These are phyloP conservation scores for Montifringilla adamsi DNA, from an alignment of 2,113 vertebrate species.

Conservation along the genomic window DNA sequence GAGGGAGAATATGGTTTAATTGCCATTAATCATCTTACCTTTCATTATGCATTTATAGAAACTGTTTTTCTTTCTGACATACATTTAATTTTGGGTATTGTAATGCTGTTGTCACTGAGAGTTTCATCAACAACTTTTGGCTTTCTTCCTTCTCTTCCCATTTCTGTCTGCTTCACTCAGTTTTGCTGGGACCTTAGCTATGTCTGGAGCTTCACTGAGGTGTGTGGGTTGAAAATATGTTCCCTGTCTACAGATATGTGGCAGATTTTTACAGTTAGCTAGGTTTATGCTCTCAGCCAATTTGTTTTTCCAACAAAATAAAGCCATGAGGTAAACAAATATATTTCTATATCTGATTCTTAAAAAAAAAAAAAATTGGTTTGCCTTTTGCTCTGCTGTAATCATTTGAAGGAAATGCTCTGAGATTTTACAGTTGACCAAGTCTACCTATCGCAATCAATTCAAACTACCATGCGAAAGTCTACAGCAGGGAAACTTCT, in stretches of 20 bases:
- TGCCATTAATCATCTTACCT: conserved; percentile 40
- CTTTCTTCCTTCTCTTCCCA: background rate
- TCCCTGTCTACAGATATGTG: background rate
- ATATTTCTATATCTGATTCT: background rate
- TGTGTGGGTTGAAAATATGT: background rate
- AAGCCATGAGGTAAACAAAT: background rate
- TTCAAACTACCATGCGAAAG: background rate
- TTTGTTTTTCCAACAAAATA: background rate
- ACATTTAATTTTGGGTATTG: conserved; percentile 13
- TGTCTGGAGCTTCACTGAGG: background rate
- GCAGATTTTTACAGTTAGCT: background rate
- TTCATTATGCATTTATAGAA: background rate
- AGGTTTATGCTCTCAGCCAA: background rate
- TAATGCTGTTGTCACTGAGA: background rate
- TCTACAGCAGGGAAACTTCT: background rate
- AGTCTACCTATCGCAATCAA: background rate
- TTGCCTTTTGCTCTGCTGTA: background rate
- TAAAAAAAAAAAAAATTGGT: rapidly evolving
- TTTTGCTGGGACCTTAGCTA: background rate
- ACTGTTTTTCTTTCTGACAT: background rate
- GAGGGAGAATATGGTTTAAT: background rate
- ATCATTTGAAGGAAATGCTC: background rate
- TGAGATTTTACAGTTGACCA: background rate
- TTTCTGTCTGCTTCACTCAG: background rate
- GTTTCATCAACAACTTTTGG: background rate